phyloP scores from a whole-genome alignment of 2,888 invertebrate species.

The Pemphredon lugubris region DNA sequence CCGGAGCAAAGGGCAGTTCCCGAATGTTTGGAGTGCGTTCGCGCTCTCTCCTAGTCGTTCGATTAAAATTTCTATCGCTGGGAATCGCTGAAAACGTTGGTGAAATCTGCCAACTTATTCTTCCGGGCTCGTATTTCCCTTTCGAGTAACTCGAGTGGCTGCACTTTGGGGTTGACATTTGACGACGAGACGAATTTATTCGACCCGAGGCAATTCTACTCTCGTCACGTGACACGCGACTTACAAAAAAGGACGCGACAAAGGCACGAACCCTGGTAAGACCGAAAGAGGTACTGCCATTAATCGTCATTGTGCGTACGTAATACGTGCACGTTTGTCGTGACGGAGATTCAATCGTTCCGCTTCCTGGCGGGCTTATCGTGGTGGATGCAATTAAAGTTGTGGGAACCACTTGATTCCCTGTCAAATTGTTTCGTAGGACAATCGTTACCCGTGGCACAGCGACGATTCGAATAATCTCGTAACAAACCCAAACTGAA shows the following conservation, averaged over 20 bases:
- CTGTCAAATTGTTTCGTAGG: slow-evolving; percentile 14
- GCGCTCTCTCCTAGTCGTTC: too few species aligned
- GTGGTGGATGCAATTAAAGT: slow-evolving; percentile 43
- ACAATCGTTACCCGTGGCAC: slow-evolving; percentile 4
- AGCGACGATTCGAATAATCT: background rate
- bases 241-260: slow-evolving; percentile 3
- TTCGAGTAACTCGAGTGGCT: slow-evolving; percentile 67
- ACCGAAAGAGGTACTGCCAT: slow-evolving; percentile 42
- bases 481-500: background rate
- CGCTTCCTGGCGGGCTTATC: slow-evolving; percentile 39
- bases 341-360: slow-evolving; percentile 50
- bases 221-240: slow-evolving; percentile 54
- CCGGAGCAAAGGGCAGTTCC: too few species aligned
- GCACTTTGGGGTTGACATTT: slow-evolving; percentile 63
- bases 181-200: slow-evolving; percentile 64
- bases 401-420: slow-evolving; percentile 38
- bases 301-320: slow-evolving; percentile 50
- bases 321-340: slow-evolving; percentile 8
- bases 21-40: too few species aligned
- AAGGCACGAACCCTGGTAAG: too few species aligned
- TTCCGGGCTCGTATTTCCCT: slow-evolving; percentile 61
- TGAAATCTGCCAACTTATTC: slow-evolving; percentile 10
- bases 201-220: slow-evolving; percentile 57
- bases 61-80: slow-evolving; percentile 7
- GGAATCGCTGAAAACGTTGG: background rate